Base-by-base conservation (phyloP, 2,888 invertebrate genomes). In the Cremastinae sp. region DNA sequence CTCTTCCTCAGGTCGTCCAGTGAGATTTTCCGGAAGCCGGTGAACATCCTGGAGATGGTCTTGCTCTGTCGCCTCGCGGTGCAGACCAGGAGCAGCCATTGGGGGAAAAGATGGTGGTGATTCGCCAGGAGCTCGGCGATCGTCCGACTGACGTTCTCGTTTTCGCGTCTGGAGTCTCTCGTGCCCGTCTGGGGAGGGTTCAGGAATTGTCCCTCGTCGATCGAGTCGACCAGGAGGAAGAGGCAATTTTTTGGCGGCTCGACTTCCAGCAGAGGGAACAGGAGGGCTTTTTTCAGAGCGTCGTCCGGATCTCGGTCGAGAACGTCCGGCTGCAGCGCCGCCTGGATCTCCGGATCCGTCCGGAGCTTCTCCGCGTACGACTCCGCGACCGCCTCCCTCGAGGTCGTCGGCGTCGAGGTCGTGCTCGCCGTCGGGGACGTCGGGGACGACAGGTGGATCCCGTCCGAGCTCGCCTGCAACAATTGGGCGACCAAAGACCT, bases 221-320 rank as follows among this genome's bases (percentile, higher is more conserved):
- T 95, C 0, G 97, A 98, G 87, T 98, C 98, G 0, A 98, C 96
- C 5, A 98, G 90, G 51, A 98, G 91, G 83, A 97, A 94, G 69
- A 97, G 91, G 16, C 95, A 94, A 71, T 95, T 95, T 86, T 96
- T 96, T 0, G 97, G 97, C 1, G 96, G 95, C 73, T 95, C 95
- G 5, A 98, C 93, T 87, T 97, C 96, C 47, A 96, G 90, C 28
- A 98, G 91, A 0, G 98, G 98, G 84, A 96, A 96, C 14, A 98
- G 90, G 0, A 98, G 91, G 0, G 97, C 96, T 84, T 96, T 94
- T 85, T 96, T 96, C 86, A 98, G 95, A 66, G 97, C 96, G 84
- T 97, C 97, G 84, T 98, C 98, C 0, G 98, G 97, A 86, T 96
- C 95, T 83, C 94, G 93, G 84, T 97, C 96, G 82, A 96, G 92